A percentile compares a stretch with the other conserved stretches of the same genome.
These are phyloP conservation scores for Oryzias woworae DNA, from an alignment of 2,113 vertebrate genomes.

Conservation along the genomic window DNA sequence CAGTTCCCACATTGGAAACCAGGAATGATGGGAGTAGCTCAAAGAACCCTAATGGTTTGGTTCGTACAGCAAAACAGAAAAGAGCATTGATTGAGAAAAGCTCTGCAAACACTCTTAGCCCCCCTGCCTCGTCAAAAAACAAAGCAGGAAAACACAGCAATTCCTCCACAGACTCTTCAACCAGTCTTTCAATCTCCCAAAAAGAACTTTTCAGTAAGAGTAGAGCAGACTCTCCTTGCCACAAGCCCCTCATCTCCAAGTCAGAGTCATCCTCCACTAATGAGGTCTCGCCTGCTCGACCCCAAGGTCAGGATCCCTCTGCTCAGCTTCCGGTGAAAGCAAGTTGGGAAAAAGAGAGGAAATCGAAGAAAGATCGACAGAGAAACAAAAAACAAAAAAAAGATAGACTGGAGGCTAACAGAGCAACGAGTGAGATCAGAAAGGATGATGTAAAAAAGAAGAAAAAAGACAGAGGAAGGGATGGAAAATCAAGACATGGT, in stretches of 20 bases:
- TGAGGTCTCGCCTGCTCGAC: conserved; percentile 24
- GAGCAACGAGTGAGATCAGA: conserved; percentile 40
- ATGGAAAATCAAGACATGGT: conserved; percentile 49
- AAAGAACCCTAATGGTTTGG: conserved; percentile 78
- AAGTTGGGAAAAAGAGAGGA: conserved; percentile 58
- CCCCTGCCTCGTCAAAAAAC: conserved; percentile 83
- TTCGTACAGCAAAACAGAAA: conserved; percentile 77
- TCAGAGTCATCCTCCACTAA: conserved; percentile 31
- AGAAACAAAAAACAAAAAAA: conserved; percentile 60
- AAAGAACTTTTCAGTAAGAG: conserved; percentile 51
- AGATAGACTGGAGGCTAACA: conserved; percentile 38
- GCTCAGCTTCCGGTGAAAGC: conserved; percentile 27
- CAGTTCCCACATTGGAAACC: conserved; percentile 30
- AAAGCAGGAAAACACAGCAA: conserved; percentile 73
- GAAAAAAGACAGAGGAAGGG: conserved; percentile 62
- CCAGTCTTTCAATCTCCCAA: conserved; percentile 37
- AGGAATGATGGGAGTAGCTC: conserved; percentile 75
- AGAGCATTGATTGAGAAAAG: conserved; percentile 82
- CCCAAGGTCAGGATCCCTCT: conserved; percentile 31
- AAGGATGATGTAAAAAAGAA: conserved; percentile 60
- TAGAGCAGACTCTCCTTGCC: conserved; percentile 42
- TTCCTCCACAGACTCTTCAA: conserved; percentile 36
- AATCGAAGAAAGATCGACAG: conserved; percentile 63
- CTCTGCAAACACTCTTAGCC: conserved; percentile 80
- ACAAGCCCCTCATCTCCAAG: conserved; percentile 42